Conservation (phyloP, 2,888 invertebrate species). For the Margaritifera margaritifera region DNA sequence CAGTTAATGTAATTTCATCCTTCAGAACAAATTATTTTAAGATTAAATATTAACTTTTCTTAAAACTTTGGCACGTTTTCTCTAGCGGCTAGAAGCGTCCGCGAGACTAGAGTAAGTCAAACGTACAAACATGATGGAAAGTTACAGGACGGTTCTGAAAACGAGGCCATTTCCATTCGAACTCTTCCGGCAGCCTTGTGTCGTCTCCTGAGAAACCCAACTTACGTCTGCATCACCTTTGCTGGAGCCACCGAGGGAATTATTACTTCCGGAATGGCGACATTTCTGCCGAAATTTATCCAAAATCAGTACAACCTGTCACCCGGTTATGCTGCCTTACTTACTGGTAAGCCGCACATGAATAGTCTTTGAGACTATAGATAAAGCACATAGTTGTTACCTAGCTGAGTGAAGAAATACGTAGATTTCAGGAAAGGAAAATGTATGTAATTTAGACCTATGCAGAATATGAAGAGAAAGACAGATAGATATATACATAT, state of each 20-base stretch:
- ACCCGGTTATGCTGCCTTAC: constrained; percentile 80
- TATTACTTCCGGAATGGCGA: constrained; percentile 77
- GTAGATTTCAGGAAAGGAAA: no score
- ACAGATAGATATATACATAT: no score
- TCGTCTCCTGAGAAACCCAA: constrained; percentile 52
- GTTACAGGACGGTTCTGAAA: constrained; percentile 4
- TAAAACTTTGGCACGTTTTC: constrained; percentile 1
- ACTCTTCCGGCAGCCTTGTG: constrained; percentile 31
- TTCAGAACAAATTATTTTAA: neutral
- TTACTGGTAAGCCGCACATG: constrained; percentile 76
- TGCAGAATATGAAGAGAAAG: no score
- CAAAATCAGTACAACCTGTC: constrained; percentile 83
- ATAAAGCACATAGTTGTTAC: no score
- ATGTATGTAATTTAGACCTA: no score
- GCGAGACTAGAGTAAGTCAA: constrained; percentile 46
- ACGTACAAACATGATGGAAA: constrained; percentile 39
- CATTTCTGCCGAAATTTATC: constrained; percentile 83
- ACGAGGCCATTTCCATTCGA: constrained; percentile 22
- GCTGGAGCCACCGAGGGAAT: constrained; percentile 77
- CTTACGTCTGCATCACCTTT: constrained; percentile 79
- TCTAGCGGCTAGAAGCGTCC: constrained; percentile 48
- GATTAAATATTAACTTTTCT: neutral
- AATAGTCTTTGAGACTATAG: no score
- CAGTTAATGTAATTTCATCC: neutral
- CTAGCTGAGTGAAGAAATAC: no score